Evolutionary conservation across 2,888 invertebrate species (phyloP), one percentile per base, ranked within the genome.

Genomic region (Mesoligia furuncula): DNA sequence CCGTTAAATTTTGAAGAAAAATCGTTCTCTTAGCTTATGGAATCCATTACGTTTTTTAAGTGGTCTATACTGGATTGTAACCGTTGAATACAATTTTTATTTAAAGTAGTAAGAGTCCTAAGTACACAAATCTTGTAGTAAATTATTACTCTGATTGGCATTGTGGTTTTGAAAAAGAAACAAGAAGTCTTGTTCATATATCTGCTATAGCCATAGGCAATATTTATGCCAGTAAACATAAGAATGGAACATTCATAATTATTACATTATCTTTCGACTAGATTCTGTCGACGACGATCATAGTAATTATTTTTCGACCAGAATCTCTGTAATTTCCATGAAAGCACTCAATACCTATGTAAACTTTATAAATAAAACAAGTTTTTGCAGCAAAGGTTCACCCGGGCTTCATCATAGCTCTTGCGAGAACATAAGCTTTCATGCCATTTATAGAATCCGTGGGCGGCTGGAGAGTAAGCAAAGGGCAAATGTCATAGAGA

Each of bases 401-500:
- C 27, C 36, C 62, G 36, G 68, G 71, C 6, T 51, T 27, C 59
- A 45, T 59, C 36, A 78, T n/a, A 59, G 64, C 59, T 72, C 59
- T 84, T 31, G 24, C 51, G 39, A 65, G 51, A 79, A 45, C 59
- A 36, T 62, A 61, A 79, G 75, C 71, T 71, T 77, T 79, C 79
- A 71, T 65, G 51, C 71, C 78, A 77, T 75, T 82, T 66, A 75
- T 84, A 85, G 64, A 77, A 48, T n/a, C 62, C 15, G 83, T 85
- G 72, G 86, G 86, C 59, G 75, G 70, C 13, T 68, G 65, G 80
- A 61, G 62, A 70, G 7, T 57, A 65, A 62, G 68, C 73, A 83
- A 77, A 86, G 83, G 85, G 80, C 74, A 87, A 85, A 80, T 75
- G 80, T 83, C 83, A 73, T 70, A 69, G 65, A 65, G 65, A 80